Percentiles rank a stretch among this genome's conserved stretches.
phyloP scores from a whole-genome alignment of 2,113 vertebrate species.

The Sinocyclocheilus anshuiensis region DNA sequence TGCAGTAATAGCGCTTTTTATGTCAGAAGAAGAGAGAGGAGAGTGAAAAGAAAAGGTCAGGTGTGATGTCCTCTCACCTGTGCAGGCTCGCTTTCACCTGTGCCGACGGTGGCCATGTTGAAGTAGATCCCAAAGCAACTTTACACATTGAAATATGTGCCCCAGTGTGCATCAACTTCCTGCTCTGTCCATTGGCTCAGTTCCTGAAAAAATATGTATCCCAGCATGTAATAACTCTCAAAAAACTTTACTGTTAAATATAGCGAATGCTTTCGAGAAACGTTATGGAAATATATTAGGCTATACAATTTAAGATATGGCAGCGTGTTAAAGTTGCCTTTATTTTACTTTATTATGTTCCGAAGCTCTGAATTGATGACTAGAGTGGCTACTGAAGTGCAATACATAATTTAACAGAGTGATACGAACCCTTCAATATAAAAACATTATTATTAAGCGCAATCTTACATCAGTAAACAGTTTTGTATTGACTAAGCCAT shows the following conservation, averaged over 20 bases:
- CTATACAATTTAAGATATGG: not conserved
- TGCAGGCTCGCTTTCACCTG: slow-evolving; percentile 54
- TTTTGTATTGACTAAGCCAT: not conserved
- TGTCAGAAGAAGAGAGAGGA: slow-evolving; percentile 1
- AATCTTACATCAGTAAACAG: not conserved
- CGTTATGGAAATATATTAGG: not conserved
- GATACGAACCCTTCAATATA: not conserved
- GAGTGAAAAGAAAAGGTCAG: not conserved
- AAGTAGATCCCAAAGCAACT: slow-evolving; percentile 4
- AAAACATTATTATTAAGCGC: not conserved
- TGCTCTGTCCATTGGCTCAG: slow-evolving; percentile 43
- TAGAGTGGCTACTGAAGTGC: not conserved
- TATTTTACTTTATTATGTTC: not conserved
- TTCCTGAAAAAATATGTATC: not conserved
- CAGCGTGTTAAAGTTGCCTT: not conserved
- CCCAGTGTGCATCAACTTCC: not conserved
- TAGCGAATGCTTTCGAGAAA: not conserved
- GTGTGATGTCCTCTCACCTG: slow-evolving; percentile 52
- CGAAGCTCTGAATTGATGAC: not conserved
- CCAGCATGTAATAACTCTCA: not conserved
- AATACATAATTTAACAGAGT: not conserved
- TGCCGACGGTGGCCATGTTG: slow-evolving; percentile 61
- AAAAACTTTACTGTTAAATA: not conserved
- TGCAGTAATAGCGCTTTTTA: not conserved
- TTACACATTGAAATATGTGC: slow-evolving; percentile 30